These are phyloP conservation scores for Sarcophilus harrisii DNA, from an alignment of 2,797 vertebrate genomes.

Conservation along the genomic window DNA sequence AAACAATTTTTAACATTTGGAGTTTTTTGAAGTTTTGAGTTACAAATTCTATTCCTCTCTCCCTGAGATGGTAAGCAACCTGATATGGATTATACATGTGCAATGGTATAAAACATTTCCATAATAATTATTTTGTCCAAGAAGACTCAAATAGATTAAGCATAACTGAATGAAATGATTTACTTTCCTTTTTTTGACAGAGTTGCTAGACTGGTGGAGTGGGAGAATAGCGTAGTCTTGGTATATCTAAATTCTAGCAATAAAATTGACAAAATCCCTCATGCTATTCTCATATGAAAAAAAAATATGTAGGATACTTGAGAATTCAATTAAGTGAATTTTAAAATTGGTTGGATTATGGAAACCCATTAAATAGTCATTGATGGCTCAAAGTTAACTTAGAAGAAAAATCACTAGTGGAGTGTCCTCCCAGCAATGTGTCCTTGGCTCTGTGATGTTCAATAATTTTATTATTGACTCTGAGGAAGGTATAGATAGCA, in stretches of 20 bases:
- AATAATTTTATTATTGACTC: background rate
- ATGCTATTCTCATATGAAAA: background rate
- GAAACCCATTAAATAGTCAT: background rate
- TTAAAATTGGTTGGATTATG: background rate
- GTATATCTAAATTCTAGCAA: background rate
- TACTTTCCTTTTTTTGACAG: background rate
- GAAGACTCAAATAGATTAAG: background rate
- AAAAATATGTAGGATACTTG: background rate
- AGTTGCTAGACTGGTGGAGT: background rate
- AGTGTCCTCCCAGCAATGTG: background rate
- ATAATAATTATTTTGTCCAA: no score
- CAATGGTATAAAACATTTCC: no score
- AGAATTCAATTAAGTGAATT: background rate
- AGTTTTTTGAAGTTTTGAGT: no score
- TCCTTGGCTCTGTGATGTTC: background rate
- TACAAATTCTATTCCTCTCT: no score
- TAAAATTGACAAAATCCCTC: background rate
- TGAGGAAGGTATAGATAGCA: background rate
- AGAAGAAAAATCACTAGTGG: background rate
- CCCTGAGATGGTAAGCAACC: no score
- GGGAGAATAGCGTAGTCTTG: background rate
- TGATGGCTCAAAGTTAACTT: background rate
- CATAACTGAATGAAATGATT: background rate
- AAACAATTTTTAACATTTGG: no score
- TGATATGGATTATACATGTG: no score